Percentiles rank a stretch among this genome's conserved stretches.
Evolutionary conservation across 2,888 invertebrate genomes (phyloP).

Genomic region (Himalopsyche kuldschensis): DNA sequence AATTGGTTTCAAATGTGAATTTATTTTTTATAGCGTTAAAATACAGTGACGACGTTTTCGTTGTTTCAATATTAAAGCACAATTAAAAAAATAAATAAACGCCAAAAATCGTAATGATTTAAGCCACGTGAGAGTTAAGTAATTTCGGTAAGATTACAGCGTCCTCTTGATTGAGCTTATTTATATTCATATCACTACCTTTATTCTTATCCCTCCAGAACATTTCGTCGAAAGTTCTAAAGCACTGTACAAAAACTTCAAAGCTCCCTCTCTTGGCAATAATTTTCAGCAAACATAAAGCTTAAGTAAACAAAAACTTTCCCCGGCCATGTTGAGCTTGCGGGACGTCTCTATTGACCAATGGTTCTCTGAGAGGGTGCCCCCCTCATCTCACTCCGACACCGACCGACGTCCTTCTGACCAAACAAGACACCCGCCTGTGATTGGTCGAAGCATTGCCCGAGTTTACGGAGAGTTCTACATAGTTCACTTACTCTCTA

Average conservation of each 20-base stretch:
- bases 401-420: neutral
- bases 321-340: conserved; percentile 24
- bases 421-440: conserved; percentile 5
- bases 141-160: no score
- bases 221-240: neutral
- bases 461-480: neutral
- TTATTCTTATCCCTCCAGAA: neutral
- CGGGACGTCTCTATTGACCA: conserved; percentile 32
- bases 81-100: no score
- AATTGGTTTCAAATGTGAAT: no score
- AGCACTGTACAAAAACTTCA: neutral
- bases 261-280: neutral
- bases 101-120: no score
- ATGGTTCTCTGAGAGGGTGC: conserved; percentile 25
- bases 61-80: no score
- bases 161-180: neutral
- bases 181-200: neutral
- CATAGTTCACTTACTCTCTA: neutral
- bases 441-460: conserved; percentile 16
- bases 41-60: no score
- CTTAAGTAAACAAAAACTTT: conserved; percentile 2
- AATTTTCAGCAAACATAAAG: neutral
- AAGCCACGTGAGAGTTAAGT: no score
- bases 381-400: neutral
- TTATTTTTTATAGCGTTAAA: no score